These are phyloP conservation scores for Acronicta leporina DNA, from an alignment of 2,888 invertebrate species.

Conservation along the genomic window DNA sequence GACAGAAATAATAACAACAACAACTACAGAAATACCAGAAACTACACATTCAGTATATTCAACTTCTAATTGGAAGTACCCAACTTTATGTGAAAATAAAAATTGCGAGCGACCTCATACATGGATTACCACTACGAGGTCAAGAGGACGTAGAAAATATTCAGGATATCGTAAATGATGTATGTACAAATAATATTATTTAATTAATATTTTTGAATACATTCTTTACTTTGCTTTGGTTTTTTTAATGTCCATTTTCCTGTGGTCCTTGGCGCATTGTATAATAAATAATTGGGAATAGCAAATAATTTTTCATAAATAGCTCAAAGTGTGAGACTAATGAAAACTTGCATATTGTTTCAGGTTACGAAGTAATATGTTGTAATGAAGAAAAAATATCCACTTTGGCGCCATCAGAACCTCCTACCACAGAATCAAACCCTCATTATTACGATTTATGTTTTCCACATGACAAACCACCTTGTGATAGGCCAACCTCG, in stretches of 20 bases:
- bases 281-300: too few species aligned
- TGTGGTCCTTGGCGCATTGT: too few species aligned
- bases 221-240: constrained; percentile 5
- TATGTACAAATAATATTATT: constrained; percentile 17
- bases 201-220: constrained; percentile 14
- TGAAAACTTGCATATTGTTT: constrained; percentile 5
- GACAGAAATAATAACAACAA: not conserved
- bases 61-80: constrained; percentile 26
- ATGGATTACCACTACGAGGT: constrained; percentile 32
- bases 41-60: not conserved
- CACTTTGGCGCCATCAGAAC: not conserved
- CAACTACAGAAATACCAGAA: constrained; percentile 4
- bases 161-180: constrained; percentile 32
- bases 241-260: constrained; percentile 16
- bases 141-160: constrained; percentile 8
- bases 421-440: not conserved
- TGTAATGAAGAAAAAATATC: not conserved
- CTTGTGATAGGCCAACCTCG: constrained; percentile 31
- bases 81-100: constrained; percentile 23
- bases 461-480: not conserved
- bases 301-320: too few species aligned
- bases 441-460: not conserved
- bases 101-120: constrained; percentile 33
- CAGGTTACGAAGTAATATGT: constrained; percentile 14
- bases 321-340: not conserved